A percentile compares a stretch with the other conserved stretches of the same genome.
phyloP scores from a whole-genome alignment of 2,888 invertebrate genomes.

The Drosophila kambysellisi region DNA sequence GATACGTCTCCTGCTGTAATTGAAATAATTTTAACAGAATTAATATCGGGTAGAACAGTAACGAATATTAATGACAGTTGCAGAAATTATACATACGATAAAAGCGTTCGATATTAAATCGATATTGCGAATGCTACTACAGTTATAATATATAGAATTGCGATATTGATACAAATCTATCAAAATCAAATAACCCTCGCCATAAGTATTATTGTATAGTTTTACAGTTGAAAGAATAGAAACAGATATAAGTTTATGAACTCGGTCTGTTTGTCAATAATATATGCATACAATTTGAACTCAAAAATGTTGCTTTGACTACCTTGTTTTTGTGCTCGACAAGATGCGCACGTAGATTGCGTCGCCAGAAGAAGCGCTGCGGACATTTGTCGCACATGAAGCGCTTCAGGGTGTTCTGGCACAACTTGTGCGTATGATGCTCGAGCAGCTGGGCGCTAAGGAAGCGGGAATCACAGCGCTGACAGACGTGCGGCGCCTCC shows the following conservation, averaged over 20 bases:
- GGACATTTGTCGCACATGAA: conserved; percentile 82
- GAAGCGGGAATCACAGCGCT: conserved; percentile 86
- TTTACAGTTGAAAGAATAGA: background rate
- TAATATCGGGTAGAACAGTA: background rate
- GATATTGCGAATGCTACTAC: background rate
- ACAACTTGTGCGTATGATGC: conserved; percentile 86
- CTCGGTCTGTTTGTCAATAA: background rate
- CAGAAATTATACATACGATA: background rate
- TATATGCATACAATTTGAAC: background rate
- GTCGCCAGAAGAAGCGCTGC: conserved; percentile 83
- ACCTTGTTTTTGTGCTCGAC: conserved; percentile 70
- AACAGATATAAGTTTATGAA: background rate
- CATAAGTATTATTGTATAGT: background rate
- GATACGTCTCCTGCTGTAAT: conserved; percentile 65
- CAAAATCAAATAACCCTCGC: background rate
- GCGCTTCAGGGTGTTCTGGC: conserved; percentile 81
- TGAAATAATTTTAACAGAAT: background rate
- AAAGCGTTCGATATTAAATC: background rate
- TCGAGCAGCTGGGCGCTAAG: conserved; percentile 86
- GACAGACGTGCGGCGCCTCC: conserved; percentile 86
- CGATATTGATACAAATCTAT: background rate
- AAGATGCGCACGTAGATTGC: conserved; percentile 81
- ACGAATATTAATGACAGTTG: background rate
- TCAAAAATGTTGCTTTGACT: background rate
- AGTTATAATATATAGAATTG: background rate